Percentiles rank a stretch among this genome's conserved stretches.
phyloP scores from a whole-genome alignment of 92 coral and sea anemone genomes.

The Heliopora coerulea region DNA sequence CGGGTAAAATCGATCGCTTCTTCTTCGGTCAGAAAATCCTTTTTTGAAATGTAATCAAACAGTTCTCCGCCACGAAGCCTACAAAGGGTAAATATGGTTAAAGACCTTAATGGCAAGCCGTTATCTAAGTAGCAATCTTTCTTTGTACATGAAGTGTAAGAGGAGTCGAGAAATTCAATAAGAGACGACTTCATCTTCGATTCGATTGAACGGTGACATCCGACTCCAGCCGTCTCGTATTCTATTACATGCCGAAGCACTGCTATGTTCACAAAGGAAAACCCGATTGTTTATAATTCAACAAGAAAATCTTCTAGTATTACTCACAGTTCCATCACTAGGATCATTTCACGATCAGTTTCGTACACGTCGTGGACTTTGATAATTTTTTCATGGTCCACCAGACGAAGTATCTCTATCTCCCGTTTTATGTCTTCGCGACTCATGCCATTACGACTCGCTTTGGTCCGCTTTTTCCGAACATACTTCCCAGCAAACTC shows the following conservation, averaged over 20 bases:
- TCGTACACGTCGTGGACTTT: constrained; percentile 93
- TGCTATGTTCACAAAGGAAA: neutral
- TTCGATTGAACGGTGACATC: neutral
- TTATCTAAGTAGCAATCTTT: neutral
- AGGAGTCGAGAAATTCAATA: neutral
- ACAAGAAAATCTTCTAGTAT: neutral
- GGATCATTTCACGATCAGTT: constrained; percentile 63
- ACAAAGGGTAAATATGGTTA: constrained; percentile 5
- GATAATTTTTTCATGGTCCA: constrained; percentile 77
- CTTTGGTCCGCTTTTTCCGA: constrained; percentile 74
- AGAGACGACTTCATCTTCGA: neutral
- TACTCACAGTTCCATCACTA: constrained; percentile 92
- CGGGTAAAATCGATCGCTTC: constrained; percentile 79
- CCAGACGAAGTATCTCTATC: constrained; percentile 68
- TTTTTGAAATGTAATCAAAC: constrained; percentile 81
- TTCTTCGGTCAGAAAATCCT: constrained; percentile 80
- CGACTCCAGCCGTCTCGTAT: neutral
- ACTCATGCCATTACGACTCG: constrained; percentile 68
- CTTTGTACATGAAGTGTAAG: neutral
- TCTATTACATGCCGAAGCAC: neutral
- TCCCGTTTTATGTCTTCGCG: constrained; percentile 73
- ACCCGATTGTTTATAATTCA: neutral
- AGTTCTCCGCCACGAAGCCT: constrained; percentile 95
- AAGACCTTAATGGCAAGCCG: neutral
- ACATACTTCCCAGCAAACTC: constrained; percentile 88